Conservation (phyloP, 2,113 vertebrate species). For the Gobius niger region DNA sequence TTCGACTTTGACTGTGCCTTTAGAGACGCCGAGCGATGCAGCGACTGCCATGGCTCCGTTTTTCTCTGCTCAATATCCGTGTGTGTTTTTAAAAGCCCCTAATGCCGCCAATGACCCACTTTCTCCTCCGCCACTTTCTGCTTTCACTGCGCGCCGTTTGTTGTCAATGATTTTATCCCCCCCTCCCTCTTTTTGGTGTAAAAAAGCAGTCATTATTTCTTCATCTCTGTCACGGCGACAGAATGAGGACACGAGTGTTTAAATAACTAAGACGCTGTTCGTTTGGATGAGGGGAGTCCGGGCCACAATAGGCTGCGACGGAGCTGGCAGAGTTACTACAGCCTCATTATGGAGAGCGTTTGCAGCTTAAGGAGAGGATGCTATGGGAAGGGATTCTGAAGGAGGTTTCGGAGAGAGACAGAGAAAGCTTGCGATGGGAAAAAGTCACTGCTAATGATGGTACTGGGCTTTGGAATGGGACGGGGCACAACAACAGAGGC, state of each 20-base stretch:
- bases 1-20: background rate
- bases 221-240: conserved; percentile 60
- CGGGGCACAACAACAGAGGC: no score
- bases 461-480: no score
- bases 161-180: conserved; percentile 15
- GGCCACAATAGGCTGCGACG: background rate
- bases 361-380: conserved; percentile 3
- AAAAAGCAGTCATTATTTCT: conserved; percentile 57
- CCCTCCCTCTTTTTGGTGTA: conserved; percentile 30
- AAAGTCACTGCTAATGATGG: no score
- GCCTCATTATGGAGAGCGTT: conserved; percentile 1
- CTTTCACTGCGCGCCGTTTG: conserved; percentile 46
- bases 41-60: conserved; percentile 33
- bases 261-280: conserved; percentile 46
- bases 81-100: conserved; percentile 45
- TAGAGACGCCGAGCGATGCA: conserved; percentile 18
- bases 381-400: conserved; percentile 32
- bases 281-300: conserved; percentile 26
- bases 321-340: background rate
- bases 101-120: conserved; percentile 66
- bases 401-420: conserved; percentile 7
- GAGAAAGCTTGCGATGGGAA: background rate
- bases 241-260: conserved; percentile 61
- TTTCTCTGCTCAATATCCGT: conserved; percentile 34
- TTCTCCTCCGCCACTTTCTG: conserved; percentile 7